phyloP scores from a whole-genome alignment of 2,888 invertebrate genomes.

The Pyrgus malvae region DNA sequence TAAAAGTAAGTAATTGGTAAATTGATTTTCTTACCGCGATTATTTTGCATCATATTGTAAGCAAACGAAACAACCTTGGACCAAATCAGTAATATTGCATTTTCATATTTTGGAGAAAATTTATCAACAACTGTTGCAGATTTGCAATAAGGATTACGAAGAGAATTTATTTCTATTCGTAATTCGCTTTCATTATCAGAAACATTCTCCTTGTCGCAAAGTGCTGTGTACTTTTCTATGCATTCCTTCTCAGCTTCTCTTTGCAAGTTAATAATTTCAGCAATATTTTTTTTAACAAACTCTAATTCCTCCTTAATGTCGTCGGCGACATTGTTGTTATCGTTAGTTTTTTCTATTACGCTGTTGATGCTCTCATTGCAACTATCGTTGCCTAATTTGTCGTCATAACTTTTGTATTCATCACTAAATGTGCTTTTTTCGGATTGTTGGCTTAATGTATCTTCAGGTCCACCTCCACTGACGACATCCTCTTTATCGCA shows the following conservation, averaged over 20 bases:
- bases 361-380: conserved; percentile 41
- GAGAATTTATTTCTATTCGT: too few relatives aligned
- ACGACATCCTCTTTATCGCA: conserved; percentile 49
- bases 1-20: too few relatives aligned
- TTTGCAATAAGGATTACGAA: too few relatives aligned
- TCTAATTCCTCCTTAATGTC: conserved; percentile 45
- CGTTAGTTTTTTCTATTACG: conserved; percentile 45
- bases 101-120: conserved; percentile 39
- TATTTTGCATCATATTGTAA: conserved; percentile 60
- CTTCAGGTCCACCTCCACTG: conserved; percentile 38
- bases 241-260: conserved; percentile 54
- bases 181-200: conserved; percentile 39
- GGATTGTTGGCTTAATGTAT: conserved; percentile 41
- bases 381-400: conserved; percentile 43
- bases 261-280: conserved; percentile 52
- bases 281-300: conserved; percentile 43
- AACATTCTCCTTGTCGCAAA: conserved; percentile 42
- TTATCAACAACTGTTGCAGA: conserved; percentile 31
- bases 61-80: conserved; percentile 67
- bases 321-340: conserved; percentile 40
- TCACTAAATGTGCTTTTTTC: conserved; percentile 41
- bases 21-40: conserved; percentile 50
- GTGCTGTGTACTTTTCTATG: conserved; percentile 49
- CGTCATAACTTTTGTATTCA: conserved; percentile 43
- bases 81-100: conserved; percentile 53